phyloP scores from a whole-genome alignment of 2,113 vertebrate genomes.

The Zosterops hypoxanthus region DNA sequence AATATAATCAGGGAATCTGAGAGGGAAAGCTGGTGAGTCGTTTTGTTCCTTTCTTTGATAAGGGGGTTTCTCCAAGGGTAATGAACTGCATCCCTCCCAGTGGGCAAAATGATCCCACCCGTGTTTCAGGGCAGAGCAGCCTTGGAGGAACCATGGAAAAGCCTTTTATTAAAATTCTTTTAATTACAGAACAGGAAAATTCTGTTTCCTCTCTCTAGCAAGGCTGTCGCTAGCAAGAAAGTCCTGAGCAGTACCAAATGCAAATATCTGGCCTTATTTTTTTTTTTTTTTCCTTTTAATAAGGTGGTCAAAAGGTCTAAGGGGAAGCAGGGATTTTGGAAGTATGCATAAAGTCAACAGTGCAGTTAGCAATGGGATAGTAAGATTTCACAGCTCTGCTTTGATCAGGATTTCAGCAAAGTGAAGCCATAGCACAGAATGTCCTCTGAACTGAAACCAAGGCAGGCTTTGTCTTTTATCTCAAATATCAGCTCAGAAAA shows the following conservation, averaged over 20 bases:
- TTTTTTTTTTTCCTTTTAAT: background rate
- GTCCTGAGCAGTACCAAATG: constrained; percentile 60
- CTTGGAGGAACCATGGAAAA: constrained; percentile 19
- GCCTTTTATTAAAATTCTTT: constrained; percentile 51
- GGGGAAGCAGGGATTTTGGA: constrained; percentile 79
- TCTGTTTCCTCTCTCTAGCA: constrained; percentile 30
- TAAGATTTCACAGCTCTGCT: constrained; percentile 79
- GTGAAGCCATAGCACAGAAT: constrained; percentile 72
- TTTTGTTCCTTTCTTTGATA: background rate
- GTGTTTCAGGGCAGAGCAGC: background rate
- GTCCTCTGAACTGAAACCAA: constrained; percentile 79
- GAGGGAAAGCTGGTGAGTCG: background rate
- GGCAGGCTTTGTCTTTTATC: constrained; percentile 81
- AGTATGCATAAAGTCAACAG: constrained; percentile 82
- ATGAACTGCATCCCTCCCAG: background rate
- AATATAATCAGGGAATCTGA: constrained; percentile 64
- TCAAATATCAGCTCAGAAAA: constrained; percentile 73
- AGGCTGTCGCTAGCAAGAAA: constrained; percentile 16
- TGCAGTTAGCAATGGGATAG: constrained; percentile 76
- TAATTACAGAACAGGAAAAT: constrained; percentile 61
- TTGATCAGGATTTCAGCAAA: constrained; percentile 82
- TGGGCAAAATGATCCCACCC: background rate
- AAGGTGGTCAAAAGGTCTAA: constrained; percentile 74
- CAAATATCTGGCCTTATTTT: constrained; percentile 47
- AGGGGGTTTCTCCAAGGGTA: background rate